Evolutionary conservation across 2,113 vertebrate genomes (phyloP), one percentile per base, ranked within the genome.

Genomic region (Pluvianellus socialis): DNA sequence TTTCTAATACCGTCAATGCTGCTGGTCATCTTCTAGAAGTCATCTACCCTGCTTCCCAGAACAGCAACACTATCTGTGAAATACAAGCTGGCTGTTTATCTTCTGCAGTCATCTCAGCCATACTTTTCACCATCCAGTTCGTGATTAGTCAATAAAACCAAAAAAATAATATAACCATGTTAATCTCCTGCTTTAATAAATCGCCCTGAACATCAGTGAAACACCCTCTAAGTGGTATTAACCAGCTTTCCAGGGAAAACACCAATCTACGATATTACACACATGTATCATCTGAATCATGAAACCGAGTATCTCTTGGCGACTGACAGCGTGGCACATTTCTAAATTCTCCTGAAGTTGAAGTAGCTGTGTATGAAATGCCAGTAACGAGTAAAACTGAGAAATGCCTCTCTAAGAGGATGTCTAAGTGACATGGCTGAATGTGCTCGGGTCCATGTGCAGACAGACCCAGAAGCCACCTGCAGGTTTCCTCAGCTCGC

Each of bases 401-500:
- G 33, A 83, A 14, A 9, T 4, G 33, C 14, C 17, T 63, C 63
- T 72, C 52, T 28, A 35, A 26, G 9, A 58, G 16, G 24, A 71
- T 53, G 27, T 21, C 56, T 53, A 65, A 42, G 35, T 35, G n/a
- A 32, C 12, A 17, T 21, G 38, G 30, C 50, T 82, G 63, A 42
- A 63, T 4, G 55, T 18, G 19, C 38, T 7, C 26, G 33, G 28
- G 33, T 42, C 55, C 24, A 23, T 6, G 18, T 24, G 24, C 55
- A 74, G 84, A 62, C 49, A 79, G 79, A 70, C 10, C 56, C 67
- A 79, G 79, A 52, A 40, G 33, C 38, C 49, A 74, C 35, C 28
- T 0, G 0, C 0, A 1, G 56, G 22, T 47, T 52, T 79, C 35
- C 55, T 56, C 38, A 12, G 33, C 18, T 67, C 35, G 4, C 33